Evolutionary conservation across 2,113 vertebrate species (phyloP).

Genomic region (Alectura lathami): DNA sequence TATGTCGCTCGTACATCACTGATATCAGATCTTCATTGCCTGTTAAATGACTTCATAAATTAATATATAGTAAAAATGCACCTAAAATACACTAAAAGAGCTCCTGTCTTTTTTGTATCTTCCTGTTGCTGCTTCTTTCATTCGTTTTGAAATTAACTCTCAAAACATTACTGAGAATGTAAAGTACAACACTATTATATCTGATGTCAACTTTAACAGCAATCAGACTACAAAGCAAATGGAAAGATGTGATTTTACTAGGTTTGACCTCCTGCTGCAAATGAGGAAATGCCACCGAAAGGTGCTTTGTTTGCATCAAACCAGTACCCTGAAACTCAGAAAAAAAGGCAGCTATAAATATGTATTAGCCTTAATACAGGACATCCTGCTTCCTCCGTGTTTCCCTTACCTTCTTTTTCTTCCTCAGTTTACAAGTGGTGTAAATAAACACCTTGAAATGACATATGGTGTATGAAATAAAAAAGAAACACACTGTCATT

Average conservation of each 20-base stretch:
- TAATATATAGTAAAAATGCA: neutral
- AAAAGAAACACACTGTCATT: neutral
- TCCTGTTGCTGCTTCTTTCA: neutral
- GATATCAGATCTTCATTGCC: neutral
- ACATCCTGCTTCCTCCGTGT: constrained; percentile 25
- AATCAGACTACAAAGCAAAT: neutral
- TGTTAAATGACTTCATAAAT: neutral
- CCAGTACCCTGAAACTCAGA: constrained; percentile 21
- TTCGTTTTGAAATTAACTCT: neutral
- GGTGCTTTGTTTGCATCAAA: neutral
- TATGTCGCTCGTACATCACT: neutral
- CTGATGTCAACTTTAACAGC: neutral
- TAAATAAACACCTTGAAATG: constrained; percentile 8
- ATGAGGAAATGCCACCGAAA: constrained; percentile 21
- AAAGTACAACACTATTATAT: neutral
- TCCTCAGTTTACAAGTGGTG: constrained; percentile 20
- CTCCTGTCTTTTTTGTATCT: neutral
- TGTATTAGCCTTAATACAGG: neutral
- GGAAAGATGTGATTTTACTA: neutral
- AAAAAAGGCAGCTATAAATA: constrained; percentile 49
- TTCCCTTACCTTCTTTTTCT: constrained; percentile 23
- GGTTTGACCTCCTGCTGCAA: neutral
- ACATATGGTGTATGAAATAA: neutral
- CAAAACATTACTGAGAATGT: neutral
- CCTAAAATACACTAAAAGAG: neutral